Conservation (phyloP, 2,113 vertebrate species). For the Collichthys lucidus region DNA sequence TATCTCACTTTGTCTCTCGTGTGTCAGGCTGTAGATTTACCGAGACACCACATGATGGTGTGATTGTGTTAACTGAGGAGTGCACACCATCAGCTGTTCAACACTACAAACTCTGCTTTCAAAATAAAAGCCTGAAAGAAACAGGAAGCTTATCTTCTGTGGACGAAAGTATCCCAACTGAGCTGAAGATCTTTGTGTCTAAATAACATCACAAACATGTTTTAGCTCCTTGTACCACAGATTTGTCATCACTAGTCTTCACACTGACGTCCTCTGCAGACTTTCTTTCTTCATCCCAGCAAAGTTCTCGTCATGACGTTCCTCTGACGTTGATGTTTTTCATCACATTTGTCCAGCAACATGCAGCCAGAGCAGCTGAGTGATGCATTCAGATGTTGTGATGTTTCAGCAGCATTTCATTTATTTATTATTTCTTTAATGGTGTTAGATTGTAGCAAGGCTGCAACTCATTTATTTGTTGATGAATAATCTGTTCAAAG, state of each 20-base stretch:
- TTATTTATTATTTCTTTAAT: background rate
- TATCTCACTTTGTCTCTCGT: background rate
- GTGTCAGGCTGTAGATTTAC: background rate
- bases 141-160: background rate
- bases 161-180: background rate
- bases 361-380: background rate
- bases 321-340: background rate
- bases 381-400: background rate
- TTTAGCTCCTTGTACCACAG: background rate
- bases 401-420: background rate
- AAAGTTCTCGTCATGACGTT: background rate
- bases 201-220: background rate
- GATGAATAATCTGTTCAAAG: background rate
- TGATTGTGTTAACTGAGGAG: background rate
- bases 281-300: background rate
- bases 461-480: too few relatives aligned
- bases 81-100: background rate
- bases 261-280: background rate
- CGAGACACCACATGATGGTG: background rate
- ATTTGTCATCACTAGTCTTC: conserved; percentile 1
- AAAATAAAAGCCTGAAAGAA: background rate
- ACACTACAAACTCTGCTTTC: background rate
- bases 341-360: conserved; percentile 3
- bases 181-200: background rate
- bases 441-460: too few relatives aligned